A percentile compares a stretch with the other conserved stretches of the same genome.
phyloP scores from a whole-genome alignment of 2,888 invertebrate genomes.

The Teleiodes luculella region DNA sequence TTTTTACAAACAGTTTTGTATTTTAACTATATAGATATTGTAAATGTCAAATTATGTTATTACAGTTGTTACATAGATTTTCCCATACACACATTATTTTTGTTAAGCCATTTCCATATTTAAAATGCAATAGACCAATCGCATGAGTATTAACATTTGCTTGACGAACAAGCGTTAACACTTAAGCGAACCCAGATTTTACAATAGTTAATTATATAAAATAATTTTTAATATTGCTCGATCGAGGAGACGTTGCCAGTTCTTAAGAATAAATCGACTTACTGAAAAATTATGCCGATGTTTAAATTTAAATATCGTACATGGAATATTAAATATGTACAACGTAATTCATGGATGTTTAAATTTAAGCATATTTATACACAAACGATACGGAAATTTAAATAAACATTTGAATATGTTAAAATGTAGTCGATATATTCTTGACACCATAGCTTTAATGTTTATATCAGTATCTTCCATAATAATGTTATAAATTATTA shows the following conservation, averaged over 20 bases:
- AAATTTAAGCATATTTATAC: too few relatives aligned
- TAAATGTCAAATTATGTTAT: slow-evolving; percentile 67
- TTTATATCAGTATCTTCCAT: slow-evolving; percentile 73
- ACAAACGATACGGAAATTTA: too few relatives aligned
- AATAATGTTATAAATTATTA: slow-evolving; percentile 49
- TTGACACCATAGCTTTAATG: slow-evolving; percentile 73
- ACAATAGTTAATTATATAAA: slow-evolving; percentile 70
- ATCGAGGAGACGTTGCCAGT: slow-evolving; percentile 45
- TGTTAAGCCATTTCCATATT: slow-evolving; percentile 71
- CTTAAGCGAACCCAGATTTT: slow-evolving; percentile 47
- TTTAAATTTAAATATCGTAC: background rate
- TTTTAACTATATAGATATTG: slow-evolving; percentile 54
- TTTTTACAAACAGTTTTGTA: slow-evolving; percentile 8
- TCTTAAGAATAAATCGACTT: slow-evolving; percentile 62
- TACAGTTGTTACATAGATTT: slow-evolving; percentile 71
- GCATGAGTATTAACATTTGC: slow-evolving; percentile 32
- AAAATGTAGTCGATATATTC: slow-evolving; percentile 55
- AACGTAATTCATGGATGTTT: too few relatives aligned
- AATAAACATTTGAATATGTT: background rate
- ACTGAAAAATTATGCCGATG: slow-evolving; percentile 9
- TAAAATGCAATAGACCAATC: slow-evolving; percentile 74
- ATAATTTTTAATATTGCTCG: slow-evolving; percentile 65
- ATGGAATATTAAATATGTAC: too few relatives aligned
- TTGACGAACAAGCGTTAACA: slow-evolving; percentile 23
- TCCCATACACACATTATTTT: slow-evolving; percentile 73